Percentiles rank a stretch among this genome's conserved stretches.
Conservation (phyloP, 2,888 invertebrate genomes). For the Cecidostiba fungosa region DNA sequence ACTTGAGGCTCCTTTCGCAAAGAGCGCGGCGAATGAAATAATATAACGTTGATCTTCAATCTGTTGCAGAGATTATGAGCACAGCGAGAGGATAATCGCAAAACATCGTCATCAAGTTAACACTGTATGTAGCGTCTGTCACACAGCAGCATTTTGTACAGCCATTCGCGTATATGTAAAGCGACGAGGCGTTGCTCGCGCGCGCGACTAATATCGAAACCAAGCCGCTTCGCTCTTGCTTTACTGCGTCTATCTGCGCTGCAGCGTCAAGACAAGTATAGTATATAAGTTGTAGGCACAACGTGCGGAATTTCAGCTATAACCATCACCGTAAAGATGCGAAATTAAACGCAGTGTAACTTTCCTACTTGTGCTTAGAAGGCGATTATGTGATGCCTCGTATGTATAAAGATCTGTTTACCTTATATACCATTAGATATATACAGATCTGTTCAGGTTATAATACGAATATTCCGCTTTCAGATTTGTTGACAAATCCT, state of each 20-base stretch:
- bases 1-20: too few relatives aligned
- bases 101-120: too few relatives aligned
- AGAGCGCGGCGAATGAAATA: too few relatives aligned
- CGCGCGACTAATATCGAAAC: constrained; percentile 6
- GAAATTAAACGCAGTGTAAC: constrained; percentile 2
- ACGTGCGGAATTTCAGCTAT: not conserved
- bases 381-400: not conserved
- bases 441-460: too few relatives aligned
- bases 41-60: too few relatives aligned
- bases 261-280: too few relatives aligned
- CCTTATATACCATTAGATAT: too few relatives aligned
- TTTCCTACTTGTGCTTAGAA: not conserved
- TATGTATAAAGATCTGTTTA: not conserved
- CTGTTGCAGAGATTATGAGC: too few relatives aligned
- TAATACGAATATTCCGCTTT: too few relatives aligned
- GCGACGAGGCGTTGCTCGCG: not conserved
- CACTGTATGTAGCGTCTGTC: too few relatives aligned
- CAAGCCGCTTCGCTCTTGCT: not conserved
- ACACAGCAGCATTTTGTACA: not conserved
- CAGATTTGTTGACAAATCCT: too few relatives aligned
- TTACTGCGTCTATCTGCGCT: not conserved
- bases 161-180: not conserved
- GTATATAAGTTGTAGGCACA: not conserved
- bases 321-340: not conserved
- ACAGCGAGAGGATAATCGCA: too few relatives aligned